Base-by-base conservation (phyloP, 2,797 vertebrate species). In the Champsocephalus esox region DNA sequence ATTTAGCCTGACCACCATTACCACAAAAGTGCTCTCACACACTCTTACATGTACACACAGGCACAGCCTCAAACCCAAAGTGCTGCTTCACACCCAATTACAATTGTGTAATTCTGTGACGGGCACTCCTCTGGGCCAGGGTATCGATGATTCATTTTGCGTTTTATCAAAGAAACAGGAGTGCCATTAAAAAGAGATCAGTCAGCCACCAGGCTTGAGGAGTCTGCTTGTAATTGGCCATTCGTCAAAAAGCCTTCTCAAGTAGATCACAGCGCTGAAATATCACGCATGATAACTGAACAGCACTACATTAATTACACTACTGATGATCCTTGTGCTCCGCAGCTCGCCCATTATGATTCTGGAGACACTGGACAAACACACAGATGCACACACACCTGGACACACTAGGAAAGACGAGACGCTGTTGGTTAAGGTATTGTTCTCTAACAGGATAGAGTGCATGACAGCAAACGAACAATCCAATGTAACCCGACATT, bases 151-250 rank as follows among this genome's bases (percentile, higher is more conserved):
- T 94, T 94, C 90, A 94, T 94, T 94, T 93, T 91, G 85, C 80
- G 71, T 94, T 93, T 93, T 94, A 94, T 95, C 93, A 94, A 91
- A 95, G 94, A 92, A 94, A 93, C 91, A 92, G 90, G 92, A 93
- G 89, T 81, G 89, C 88, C 90, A 94, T 95, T 95, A 95, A 95
- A 95, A 94, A 91, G 90, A 93, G 92, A 95, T 95, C 94, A 94
- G 90, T 94, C 93, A 94, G 89, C 92, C 93, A 92, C 87, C 88
- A 88, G 91, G 90, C 94, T 90, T 50, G 82, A 91, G 91, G 87
- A 92, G 89, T 81, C 83, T 79, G 86, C 87, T 72, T 87, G 92
- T 95, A 95, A 96, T 95, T 95, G 94, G 81, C 89, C 94, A 94
- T 95, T 95, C 93, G 95, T 95, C 94, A 96, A 93, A 94, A 82